Base-by-base conservation (phyloP, 2,888 invertebrate species). In the Diplolepis rosae region DNA sequence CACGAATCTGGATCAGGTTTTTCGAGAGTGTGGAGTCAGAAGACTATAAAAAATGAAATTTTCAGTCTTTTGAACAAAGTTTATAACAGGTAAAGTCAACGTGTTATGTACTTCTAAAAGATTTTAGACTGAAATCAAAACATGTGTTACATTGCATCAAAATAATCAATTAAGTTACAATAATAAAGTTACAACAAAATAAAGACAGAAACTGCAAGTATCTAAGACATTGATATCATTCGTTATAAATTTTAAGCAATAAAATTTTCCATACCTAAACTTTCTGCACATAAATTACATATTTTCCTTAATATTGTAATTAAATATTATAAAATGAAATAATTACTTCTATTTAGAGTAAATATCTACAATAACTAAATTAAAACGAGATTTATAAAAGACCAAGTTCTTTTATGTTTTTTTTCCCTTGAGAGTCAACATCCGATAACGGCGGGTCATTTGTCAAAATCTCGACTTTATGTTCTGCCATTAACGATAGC, bases 401-500 rank as follows among this genome's bases (percentile, higher is more conserved):
- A 61, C 39, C 39, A 27, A 24, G n/a, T 61, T 22, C 45, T 27
- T n/a, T n/a, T 24, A 22, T 24, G n/a, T 61, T 39, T 39, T 35
- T 22, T 24, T 32, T 11, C 24, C 3, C 24, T 61, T 24, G 24
- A 9, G 61, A 39, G 13, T 13, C n/a, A 4, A 18, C 56, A 6
- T 22, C 39, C 11, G 61, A 13, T 11, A 32, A 18, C 7, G 61
- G 39, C n/a, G 39, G 39, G 22, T 24, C 39, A 35, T 61, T 61
- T 6, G 4, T 39, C 5, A 61, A n/a, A 39, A 39, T 24, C 22
- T 61, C 61, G 6, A 61, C 39, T 24, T 61, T 39, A 39, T 61
- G 61, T 39, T 61, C 61, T 39, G 39, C n/a, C 24, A 61, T 61
- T 22, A 61, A 35, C 39, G 61, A 22, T 39, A 61, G n/a, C 24